These are phyloP conservation scores for Halcyon badia DNA, from an alignment of 2,797 vertebrate species.

Conservation along the genomic window DNA sequence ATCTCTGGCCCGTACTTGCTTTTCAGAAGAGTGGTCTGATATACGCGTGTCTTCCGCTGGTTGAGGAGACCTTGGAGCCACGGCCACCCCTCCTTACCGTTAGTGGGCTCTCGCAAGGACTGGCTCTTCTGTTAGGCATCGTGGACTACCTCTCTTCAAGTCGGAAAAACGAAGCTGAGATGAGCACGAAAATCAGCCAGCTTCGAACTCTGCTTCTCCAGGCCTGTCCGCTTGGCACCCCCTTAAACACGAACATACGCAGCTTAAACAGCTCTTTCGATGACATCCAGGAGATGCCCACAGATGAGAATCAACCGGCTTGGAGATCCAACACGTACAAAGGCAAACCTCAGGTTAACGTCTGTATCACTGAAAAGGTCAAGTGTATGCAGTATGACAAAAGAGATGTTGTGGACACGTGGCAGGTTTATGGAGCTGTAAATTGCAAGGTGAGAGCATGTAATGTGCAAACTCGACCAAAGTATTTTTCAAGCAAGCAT, in stretches of 20 bases:
- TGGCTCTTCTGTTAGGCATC: slow-evolving; percentile 87
- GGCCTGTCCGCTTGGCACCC: slow-evolving; percentile 91
- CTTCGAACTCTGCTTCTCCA: slow-evolving; percentile 87
- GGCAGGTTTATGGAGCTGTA: slow-evolving; percentile 93
- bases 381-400: slow-evolving; percentile 93
- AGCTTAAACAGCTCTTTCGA: slow-evolving; percentile 70
- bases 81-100: slow-evolving; percentile 86
- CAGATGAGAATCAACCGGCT: slow-evolving; percentile 87
- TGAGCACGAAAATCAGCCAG: slow-evolving; percentile 80
- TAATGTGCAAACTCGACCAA: neutral
- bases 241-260: slow-evolving; percentile 83
- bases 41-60: slow-evolving; percentile 88
- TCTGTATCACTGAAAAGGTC: slow-evolving; percentile 90
- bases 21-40: slow-evolving; percentile 85
- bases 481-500: neutral
- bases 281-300: slow-evolving; percentile 63
- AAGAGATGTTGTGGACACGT: slow-evolving; percentile 86
- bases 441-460: slow-evolving; percentile 90
- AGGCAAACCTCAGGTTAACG: slow-evolving; percentile 89
- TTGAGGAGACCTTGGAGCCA: slow-evolving; percentile 86
- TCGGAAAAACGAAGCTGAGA: slow-evolving; percentile 85
- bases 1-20: slow-evolving; percentile 91
- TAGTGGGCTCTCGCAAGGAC: slow-evolving; percentile 89
- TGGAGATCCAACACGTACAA: slow-evolving; percentile 90
- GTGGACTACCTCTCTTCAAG: slow-evolving; percentile 86